phyloP scores from a whole-genome alignment of 2,113 vertebrate species.

The Melanerpes formicivorus region DNA sequence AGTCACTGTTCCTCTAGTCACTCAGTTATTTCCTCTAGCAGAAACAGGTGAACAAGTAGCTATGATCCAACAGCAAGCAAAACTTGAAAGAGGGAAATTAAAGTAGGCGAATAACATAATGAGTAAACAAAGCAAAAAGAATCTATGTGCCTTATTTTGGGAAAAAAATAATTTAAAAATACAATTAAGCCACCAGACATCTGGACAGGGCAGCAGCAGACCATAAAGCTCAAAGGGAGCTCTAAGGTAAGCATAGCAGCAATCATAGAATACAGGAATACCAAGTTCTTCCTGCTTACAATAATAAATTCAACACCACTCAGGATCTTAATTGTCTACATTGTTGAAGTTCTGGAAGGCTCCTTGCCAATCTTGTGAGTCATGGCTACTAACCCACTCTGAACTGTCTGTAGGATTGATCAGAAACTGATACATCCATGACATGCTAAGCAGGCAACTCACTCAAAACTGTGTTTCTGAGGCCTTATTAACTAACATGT shows the following conservation, averaged over 20 bases:
- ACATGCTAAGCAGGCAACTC: not conserved
- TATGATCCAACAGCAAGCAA: not conserved
- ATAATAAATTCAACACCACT: not conserved
- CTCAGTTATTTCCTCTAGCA: not conserved
- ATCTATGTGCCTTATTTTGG: not conserved
- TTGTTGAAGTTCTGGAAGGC: not conserved
- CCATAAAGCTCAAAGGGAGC: not conserved
- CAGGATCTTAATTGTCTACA: not conserved
- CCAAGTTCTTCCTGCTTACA: not conserved
- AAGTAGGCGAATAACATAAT: not conserved
- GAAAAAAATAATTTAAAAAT: not conserved
- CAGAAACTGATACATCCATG: not conserved
- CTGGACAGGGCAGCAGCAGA: not conserved
- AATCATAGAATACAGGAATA: not conserved
- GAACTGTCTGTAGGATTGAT: not conserved
- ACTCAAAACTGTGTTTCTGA: not conserved
- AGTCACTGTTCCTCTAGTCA: not conserved
- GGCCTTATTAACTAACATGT: not conserved
- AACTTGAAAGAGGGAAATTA: not conserved
- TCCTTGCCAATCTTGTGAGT: not conserved
- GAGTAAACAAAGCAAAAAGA: not conserved
- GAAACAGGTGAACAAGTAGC: not conserved
- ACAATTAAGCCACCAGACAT: fast-evolving
- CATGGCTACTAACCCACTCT: not conserved
- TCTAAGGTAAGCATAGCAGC: not conserved